Evolutionary conservation across 2,888 invertebrate genomes (phyloP), one percentile per base, ranked within the genome.

Genomic region (Microctonus brassicae): DNA sequence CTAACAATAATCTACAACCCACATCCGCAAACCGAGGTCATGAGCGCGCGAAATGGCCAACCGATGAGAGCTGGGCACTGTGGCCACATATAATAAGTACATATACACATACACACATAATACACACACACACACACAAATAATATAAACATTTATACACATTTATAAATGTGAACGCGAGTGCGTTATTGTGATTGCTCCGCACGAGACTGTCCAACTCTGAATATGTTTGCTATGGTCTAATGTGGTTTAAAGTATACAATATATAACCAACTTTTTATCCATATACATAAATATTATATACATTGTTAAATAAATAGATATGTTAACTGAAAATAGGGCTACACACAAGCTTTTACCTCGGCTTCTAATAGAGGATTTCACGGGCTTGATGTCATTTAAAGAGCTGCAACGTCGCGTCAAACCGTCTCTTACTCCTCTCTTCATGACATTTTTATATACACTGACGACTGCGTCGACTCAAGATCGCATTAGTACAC

Each of bases 301-400:
- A n/a, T n/a, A n/a, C n/a, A n/a, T n/a, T n/a, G n/a, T n/a, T 39
- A 22, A 24, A 39, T n/a, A 61, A n/a, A 42, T 13, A 39, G 1
- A 39, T 24, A 17, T 36, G 11, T 17, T 61, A 39, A 39, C 39
- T 61, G 24, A 24, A 24, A 5, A 63, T 55, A 63, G 63, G 34
- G 60, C 36, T 47, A 13, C 42, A 11, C 29, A 24, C 17, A 9
- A n/a, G n/a, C n/a, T n/a, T 17, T 34, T 29, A n/a, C 47, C 58
- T 58, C 60, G 69, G 69, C 69, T 69, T 69, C 69, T 69, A 69
- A 69, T 69, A 69, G 55, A 57, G 69, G 55, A 69, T 69, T 69
- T 69, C 69, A 69, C 63, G 69, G 63, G 62, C 69, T 69, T 69
- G 69, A 69, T 63, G 63, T 69, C 69, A 69, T 39, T 29, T 63